Base-by-base conservation (phyloP, 2,113 vertebrate genomes). In the Melozone crissalis region DNA sequence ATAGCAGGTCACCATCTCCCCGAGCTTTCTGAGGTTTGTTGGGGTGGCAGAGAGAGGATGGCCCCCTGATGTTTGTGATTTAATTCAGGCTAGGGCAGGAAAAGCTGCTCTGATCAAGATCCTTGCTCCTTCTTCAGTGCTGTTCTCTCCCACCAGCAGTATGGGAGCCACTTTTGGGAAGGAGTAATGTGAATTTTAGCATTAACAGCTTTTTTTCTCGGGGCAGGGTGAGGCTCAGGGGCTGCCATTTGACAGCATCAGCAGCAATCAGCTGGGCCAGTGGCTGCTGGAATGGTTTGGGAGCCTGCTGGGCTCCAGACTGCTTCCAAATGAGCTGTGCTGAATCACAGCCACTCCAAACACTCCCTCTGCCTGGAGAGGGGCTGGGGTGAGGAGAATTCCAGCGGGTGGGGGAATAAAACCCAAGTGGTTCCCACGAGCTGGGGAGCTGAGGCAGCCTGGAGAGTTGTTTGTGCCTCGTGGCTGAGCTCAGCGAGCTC, bases 291-390 rank as follows among this genome's bases (percentile, higher is more conserved):
- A 83, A 19, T 0, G 30, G 65, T 4, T 15, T 77, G 68, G 86
- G 23, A 89, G 83, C 86, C 83, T 93, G 93, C 96, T 89, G 91
- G 76, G 95, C 76, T 89, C 76, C 6, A 63, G 77, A 46, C 83
- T 71, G 75, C 63, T 55, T 77, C 47, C 2, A 43, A 83, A 93
- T 20, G 76, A 93, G 73, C 44, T 76, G 80, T 1, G 9, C 89
- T 87, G 87, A 84, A 72, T 89, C 69, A 47, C 62, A 87, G 1
- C 33, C 2, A 1, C 91, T 68, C 76, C 47, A 72, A 58, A 26
- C 49, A 41, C 41, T 78, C n/a, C 86, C 65, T 51, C n/a, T 77
- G 82, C 86, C 51, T 20, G 57, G 39, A 69, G 63, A 7, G 1
- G 31, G 3, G 83, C 90, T 33, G 69, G 74, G 82, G 62, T 58